A percentile compares a stretch with the other conserved stretches of the same genome.
Conservation (phyloP, 2,113 vertebrate species). For the Caloenas nicobarica region DNA sequence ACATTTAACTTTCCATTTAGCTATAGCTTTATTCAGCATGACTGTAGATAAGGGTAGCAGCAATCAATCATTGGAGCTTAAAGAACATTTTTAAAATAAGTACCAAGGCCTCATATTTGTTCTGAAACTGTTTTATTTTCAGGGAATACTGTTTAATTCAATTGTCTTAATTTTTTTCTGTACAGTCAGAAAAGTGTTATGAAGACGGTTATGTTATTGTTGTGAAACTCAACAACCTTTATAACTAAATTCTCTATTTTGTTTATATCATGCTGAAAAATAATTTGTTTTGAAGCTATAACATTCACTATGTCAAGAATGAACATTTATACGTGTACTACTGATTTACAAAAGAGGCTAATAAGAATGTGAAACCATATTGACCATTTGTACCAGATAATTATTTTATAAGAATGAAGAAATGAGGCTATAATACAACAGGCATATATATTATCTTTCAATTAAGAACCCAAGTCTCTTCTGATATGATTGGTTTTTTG, state of each 20-base stretch:
- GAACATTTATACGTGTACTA: conserved; percentile 39
- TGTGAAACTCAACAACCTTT: background rate
- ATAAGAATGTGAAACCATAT: background rate
- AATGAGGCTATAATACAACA: background rate
- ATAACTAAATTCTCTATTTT: background rate
- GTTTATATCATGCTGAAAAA: background rate
- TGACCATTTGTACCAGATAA: conserved; percentile 1
- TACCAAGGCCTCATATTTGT: too few relatives aligned
- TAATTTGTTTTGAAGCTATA: conserved; percentile 27
- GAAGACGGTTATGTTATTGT: conserved; percentile 17
- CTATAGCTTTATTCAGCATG: too few relatives aligned
- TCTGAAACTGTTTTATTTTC: too few relatives aligned
- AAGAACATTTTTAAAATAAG: too few relatives aligned
- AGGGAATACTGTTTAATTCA: too few relatives aligned
- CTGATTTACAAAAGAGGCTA: conserved; percentile 2
- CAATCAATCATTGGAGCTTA: too few relatives aligned
- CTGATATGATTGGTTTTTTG: background rate
- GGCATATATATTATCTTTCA: background rate
- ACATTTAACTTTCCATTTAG: too few relatives aligned
- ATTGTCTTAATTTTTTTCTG: too few relatives aligned
- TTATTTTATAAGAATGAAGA: background rate
- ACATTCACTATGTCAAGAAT: background rate
- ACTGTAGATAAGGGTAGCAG: too few relatives aligned
- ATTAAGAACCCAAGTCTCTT: background rate
- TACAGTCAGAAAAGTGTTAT: background rate